Conservation (phyloP, 2,797 vertebrate genomes). For the Crenichthys baileyi region DNA sequence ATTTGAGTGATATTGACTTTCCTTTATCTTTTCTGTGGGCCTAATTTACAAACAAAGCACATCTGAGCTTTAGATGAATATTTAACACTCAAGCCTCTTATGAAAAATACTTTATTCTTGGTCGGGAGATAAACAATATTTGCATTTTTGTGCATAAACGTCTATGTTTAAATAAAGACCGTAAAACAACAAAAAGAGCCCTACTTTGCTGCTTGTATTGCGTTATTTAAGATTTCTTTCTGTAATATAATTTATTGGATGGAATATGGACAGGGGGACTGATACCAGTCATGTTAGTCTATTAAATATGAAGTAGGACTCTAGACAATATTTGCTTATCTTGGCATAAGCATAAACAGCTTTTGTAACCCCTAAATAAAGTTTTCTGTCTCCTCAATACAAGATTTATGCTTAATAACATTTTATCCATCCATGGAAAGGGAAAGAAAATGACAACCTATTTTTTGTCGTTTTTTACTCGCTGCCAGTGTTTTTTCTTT, state of each 20-base stretch:
- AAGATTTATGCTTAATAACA: not conserved
- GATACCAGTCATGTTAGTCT: not conserved
- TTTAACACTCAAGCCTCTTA: conserved; percentile 43
- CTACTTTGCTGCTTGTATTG: not conserved
- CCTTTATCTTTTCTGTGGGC: conserved; percentile 3
- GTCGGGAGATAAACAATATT: not conserved
- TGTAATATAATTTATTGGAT: not conserved
- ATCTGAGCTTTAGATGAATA: conserved; percentile 52
- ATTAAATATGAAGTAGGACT: conserved; percentile 7
- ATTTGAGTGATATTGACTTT: conserved; percentile 8
- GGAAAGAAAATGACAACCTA: not conserved
- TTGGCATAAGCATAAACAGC: not conserved
- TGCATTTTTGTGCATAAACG: not conserved
- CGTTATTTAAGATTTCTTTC: not conserved
- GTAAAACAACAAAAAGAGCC: not conserved
- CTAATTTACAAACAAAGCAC: conserved; percentile 7
- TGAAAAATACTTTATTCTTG: not conserved
- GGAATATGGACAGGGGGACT: not conserved
- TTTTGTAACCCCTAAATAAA: no score
- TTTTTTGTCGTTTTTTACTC: not conserved
- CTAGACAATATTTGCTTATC: not conserved
- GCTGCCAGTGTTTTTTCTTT: not conserved
- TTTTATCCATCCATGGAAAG: not conserved
- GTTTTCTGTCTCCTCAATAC: not conserved
- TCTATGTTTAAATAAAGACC: not conserved